Evolutionary conservation across 1,140 invertebrate genomes (phyloP).

Genomic region (Drosophila repleta): DNA sequence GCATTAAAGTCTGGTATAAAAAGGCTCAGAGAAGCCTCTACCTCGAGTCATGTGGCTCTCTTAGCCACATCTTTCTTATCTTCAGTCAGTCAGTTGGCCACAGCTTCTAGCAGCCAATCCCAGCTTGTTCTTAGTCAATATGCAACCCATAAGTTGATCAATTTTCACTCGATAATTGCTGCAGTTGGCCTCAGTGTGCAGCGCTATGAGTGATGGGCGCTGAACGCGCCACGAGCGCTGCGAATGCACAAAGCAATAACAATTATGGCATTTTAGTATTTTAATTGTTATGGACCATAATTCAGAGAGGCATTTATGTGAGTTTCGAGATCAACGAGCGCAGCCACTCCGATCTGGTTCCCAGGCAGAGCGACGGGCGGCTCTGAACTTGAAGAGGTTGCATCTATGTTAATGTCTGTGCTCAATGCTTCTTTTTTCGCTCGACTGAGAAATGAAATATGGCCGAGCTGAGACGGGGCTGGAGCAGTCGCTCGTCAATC

Average conservation of each 20-base stretch:
- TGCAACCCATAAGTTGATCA: too few relatives aligned
- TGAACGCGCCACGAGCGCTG: constrained; percentile 49
- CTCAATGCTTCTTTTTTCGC: constrained; percentile 3
- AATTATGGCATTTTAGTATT: constrained; percentile 54
- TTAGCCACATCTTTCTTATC: too few relatives aligned
- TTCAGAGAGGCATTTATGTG: constrained; percentile 41
- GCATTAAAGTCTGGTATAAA: too few relatives aligned
- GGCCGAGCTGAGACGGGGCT: constrained; percentile 12
- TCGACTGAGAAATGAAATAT: constrained; percentile 31
- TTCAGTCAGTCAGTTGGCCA: too few relatives aligned
- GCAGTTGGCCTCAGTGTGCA: constrained; percentile 33
- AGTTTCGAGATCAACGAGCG: constrained; percentile 38
- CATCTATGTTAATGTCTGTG: constrained; percentile 11
- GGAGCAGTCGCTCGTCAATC: constrained; percentile 25
- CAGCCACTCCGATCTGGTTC: constrained; percentile 22
- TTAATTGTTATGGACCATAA: constrained; percentile 68
- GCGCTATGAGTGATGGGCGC: neutral
- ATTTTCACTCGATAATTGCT: neutral
- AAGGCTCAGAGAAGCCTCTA: too few relatives aligned
- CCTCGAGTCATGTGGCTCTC: too few relatives aligned
- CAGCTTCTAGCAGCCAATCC: too few relatives aligned
- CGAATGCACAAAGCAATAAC: constrained; percentile 54
- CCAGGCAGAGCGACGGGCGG: constrained; percentile 2
- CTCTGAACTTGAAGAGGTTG: constrained; percentile 10
- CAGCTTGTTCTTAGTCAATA: too few relatives aligned